phyloP scores from a whole-genome alignment of 2,797 vertebrate genomes.

The Hozukius guyotensis region DNA sequence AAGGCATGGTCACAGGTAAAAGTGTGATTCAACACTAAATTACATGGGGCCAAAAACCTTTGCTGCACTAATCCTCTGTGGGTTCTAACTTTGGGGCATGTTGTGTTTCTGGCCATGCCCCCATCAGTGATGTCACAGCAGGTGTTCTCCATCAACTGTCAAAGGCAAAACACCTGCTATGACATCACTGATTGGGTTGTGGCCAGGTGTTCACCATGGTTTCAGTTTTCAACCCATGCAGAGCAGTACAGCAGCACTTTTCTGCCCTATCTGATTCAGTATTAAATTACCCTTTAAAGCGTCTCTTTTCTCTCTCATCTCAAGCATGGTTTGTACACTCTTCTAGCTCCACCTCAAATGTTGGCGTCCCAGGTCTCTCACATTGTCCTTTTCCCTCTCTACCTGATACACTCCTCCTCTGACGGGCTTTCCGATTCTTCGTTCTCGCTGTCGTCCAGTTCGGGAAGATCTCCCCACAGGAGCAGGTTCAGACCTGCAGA shows the following conservation, averaged over 20 bases:
- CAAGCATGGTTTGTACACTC: constrained; percentile 52
- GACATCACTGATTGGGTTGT: constrained; percentile 9
- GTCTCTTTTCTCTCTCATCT: constrained; percentile 44
- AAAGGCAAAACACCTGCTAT: constrained; percentile 41
- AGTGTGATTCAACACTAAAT: constrained; percentile 57
- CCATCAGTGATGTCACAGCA: constrained; percentile 15
- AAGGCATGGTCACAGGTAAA: constrained; percentile 54
- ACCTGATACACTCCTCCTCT: constrained; percentile 93
- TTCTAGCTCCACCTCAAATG: constrained; percentile 22
- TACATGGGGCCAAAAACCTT: neutral
- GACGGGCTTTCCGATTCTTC: constrained; percentile 86
- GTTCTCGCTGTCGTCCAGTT: constrained; percentile 89
- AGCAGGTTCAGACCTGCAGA: constrained; percentile 90
- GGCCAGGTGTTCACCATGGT: neutral
- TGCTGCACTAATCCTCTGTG: neutral
- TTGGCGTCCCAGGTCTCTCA: constrained; percentile 21
- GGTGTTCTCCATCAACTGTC: constrained; percentile 20
- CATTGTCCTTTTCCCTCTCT: constrained; percentile 55
- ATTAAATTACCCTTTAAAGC: constrained; percentile 59
- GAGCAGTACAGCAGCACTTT: constrained; percentile 24
- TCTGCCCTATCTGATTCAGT: constrained; percentile 32
- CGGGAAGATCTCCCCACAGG: constrained; percentile 95
- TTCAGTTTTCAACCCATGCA: constrained; percentile 8
- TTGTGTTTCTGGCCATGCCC: neutral
- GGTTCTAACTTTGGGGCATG: neutral